A percentile compares a stretch with the other conserved stretches of the same genome.
phyloP scores from a whole-genome alignment of 2,113 vertebrate species.

The Henicopernis longicauda region DNA sequence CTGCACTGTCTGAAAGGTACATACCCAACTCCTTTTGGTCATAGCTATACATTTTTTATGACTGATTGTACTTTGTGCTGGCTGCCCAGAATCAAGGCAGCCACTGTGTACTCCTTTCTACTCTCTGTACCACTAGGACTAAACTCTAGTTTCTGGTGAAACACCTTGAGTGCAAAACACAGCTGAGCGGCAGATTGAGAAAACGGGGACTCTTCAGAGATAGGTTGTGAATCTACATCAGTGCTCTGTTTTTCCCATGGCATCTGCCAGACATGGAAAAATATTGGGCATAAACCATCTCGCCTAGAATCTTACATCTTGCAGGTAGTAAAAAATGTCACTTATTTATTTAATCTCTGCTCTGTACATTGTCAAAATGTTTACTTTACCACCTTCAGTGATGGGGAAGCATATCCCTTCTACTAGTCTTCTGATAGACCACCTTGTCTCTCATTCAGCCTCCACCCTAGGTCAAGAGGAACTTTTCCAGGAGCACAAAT shows the following conservation, averaged over 20 bases:
- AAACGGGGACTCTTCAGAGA: not conserved
- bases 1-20: not conserved
- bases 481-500: not conserved
- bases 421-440: not conserved
- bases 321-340: not conserved
- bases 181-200: rapidly evolving
- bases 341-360: not conserved
- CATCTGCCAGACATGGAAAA: not conserved
- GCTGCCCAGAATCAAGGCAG: not conserved
- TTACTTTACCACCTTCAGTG: not conserved
- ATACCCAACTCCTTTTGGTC: not conserved
- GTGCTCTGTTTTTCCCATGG: not conserved
- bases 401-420: not conserved
- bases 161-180: not conserved
- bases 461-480: not conserved
- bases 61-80: not conserved
- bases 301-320: not conserved
- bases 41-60: not conserved
- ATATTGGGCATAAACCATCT: not conserved
- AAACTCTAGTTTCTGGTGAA: not conserved
- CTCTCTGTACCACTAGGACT: not conserved
- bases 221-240: not conserved
- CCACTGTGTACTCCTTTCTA: not conserved
- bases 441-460: not conserved
- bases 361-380: not conserved